Evolutionary conservation across 2,888 invertebrate genomes (phyloP), one percentile per base, ranked within the genome.

Genomic region (Athalia cordata): DNA sequence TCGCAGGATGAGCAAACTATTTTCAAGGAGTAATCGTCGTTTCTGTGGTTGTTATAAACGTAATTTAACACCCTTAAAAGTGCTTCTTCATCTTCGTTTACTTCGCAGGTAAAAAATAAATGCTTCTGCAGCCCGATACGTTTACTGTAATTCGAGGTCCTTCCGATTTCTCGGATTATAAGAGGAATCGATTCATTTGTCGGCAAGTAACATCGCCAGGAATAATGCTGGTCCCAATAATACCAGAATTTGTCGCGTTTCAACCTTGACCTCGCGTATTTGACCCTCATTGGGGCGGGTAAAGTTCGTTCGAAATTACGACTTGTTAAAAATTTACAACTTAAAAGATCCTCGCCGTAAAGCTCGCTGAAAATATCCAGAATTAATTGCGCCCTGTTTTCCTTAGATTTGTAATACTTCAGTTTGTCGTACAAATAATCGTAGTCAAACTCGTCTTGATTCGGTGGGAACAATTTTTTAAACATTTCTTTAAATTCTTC

Each of bases 151-250:
- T 80, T 64, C 1, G 85, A 79, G 3, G 80, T 72, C 45, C 76
- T 84, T 0, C 64, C 3, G 5, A 89, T 86, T 49, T 87, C 80
- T 0, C 59, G 6, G 55, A 84, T 88, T 3, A 89, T 79, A 4
- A 74, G 5, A 0, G 84, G 79, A 49, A 89, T 83, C 0, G 85
- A 79, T 57, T 87, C 87, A 0, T 78, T 7, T 0, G 78, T 72
- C 0, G 86, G 82, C 15, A 89, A 77, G 45, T 87, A 90, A 78
- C 84, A 85, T 29, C 81, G 80, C 89, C 89, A 89, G 0, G 77
- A 80, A 0, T 8, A 4, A 0, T 52, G 11, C 0, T 72, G 59
- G 1, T 78, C 4, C 0, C 43, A 8, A 0, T 47, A 4, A 64
- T 78, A n/a, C 15, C 77, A 79, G 49, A 79, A 65, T 0, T 72